Evolutionary conservation across 2,113 vertebrate genomes (phyloP).

Genomic region (Campylorhamphus procurvoides): DNA sequence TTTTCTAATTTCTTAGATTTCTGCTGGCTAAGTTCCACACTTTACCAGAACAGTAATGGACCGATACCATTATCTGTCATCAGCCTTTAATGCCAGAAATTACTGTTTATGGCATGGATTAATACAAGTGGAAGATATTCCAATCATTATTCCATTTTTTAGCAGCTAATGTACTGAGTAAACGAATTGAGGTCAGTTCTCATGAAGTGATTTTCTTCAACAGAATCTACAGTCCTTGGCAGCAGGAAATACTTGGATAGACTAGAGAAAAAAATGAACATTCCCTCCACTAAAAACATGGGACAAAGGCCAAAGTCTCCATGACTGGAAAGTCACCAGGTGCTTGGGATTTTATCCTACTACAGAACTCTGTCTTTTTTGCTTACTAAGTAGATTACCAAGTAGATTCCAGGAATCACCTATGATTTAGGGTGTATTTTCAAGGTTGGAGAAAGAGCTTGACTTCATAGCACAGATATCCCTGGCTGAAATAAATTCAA

Average conservation of each 20-base stretch:
- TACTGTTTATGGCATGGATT: neutral
- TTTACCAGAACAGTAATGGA: neutral
- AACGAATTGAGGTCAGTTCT: neutral
- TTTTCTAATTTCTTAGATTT: neutral
- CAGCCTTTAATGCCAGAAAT: neutral
- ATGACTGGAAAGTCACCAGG: neutral
- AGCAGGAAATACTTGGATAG: neutral
- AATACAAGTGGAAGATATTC: neutral
- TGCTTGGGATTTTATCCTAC: neutral
- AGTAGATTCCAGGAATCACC: neutral
- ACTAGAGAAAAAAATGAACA: neutral
- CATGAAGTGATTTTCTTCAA: neutral
- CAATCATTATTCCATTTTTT: neutral
- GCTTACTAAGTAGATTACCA: neutral
- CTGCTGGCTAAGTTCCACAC: neutral
- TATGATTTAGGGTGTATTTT: neutral
- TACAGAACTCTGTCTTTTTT: neutral
- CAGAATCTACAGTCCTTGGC: neutral
- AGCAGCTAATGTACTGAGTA: neutral
- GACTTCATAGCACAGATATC: neutral
- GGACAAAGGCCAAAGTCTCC: neutral
- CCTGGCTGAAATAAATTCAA: neutral
- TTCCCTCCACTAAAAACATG: neutral
- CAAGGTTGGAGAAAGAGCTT: neutral
- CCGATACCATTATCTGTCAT: neutral